Base-by-base conservation (phyloP, 2,888 invertebrate species). In the Chrysotoxum bicinctum region DNA sequence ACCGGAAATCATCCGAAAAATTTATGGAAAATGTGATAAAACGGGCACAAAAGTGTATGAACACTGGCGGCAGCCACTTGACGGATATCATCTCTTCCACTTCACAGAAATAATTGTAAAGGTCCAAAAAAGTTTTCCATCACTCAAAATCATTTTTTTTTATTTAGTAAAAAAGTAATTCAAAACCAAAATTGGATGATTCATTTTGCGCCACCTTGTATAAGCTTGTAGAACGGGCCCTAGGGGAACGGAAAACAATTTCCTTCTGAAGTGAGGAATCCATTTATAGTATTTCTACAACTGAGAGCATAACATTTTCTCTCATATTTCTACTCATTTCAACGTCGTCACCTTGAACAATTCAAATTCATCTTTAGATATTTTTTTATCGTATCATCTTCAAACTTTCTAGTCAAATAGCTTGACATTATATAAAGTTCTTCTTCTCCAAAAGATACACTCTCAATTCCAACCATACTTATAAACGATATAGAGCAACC, bases 341-440 rank as follows among this genome's bases (percentile, higher is more conserved):
- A 58, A 35, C 10, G 14, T 58, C 10, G 14, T 58, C 21, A 35
- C 37, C 21, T 21, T 14, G n/a, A 58, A 21, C 7, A 58, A 19
- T 14, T 14, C 35, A 37, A 14, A 37, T 37, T 16, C 14, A 58
- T 58, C 9, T 21, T 40, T 26, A 2, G 6, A 35, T 35, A 32
- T 60, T 14, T 21, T 14, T 64, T 43, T 16, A 45, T 45, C 30
- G 3, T 16, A 62, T 19, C 30, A 45, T 45, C 30, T 64, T 45
- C 45, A 64, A 64, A 64, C 30, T 30, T 64, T 45, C 64, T 45
- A 45, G 64, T 64, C 64, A 32, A 40, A 45, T 32, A 19, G 30
- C 30, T 45, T 64, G 43, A 45, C 62, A 45, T 62, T 62, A 16
- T 62, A 16, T 4, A 45, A 62, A 62, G 19, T 62, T 30, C 16